Conservation (phyloP, 2,113 vertebrate species). For the Theristicus caerulescens region DNA sequence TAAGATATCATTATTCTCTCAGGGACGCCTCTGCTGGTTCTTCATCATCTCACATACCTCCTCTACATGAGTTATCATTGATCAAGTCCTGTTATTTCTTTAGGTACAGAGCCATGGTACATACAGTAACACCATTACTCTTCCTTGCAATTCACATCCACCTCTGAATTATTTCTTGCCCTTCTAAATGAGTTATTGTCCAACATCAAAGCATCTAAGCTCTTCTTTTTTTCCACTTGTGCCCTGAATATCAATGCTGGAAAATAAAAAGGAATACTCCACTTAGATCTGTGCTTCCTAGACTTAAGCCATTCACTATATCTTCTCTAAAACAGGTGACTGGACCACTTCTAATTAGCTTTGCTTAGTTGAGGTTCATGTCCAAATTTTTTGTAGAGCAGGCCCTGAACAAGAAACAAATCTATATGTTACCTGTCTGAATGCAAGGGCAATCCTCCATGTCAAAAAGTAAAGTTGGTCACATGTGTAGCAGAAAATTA, state of each 20-base stretch:
- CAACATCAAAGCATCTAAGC: not conserved
- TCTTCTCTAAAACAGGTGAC: not conserved
- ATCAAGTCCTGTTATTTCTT: slow-evolving; percentile 70
- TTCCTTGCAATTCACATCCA: slow-evolving; percentile 54
- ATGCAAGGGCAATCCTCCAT: not conserved
- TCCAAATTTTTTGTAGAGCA: not conserved
- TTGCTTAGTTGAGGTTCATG: not conserved
- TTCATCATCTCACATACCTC: slow-evolving; percentile 58
- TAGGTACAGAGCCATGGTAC: slow-evolving; percentile 35
- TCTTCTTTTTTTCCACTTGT: not conserved
- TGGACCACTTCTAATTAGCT: not conserved
- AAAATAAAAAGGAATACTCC: not conserved
- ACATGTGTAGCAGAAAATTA: not conserved
- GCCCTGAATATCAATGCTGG: slow-evolving; percentile 9
- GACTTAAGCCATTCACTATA: not conserved
- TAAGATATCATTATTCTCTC: slow-evolving; percentile 62
- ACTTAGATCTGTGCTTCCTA: not conserved
- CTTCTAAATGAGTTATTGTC: slow-evolving; percentile 56
- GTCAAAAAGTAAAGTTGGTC: not conserved
- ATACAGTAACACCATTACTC: slow-evolving; percentile 58
- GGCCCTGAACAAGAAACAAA: not conserved
- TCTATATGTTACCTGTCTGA: not conserved
- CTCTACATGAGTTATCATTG: slow-evolving; percentile 50
- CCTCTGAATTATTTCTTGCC: slow-evolving; percentile 62
- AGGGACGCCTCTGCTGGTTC: slow-evolving; percentile 31